Evolutionary conservation across 1,140 invertebrate species (phyloP), one percentile per base, ranked within the genome.

Genomic region (Drosophila carrolli): DNA sequence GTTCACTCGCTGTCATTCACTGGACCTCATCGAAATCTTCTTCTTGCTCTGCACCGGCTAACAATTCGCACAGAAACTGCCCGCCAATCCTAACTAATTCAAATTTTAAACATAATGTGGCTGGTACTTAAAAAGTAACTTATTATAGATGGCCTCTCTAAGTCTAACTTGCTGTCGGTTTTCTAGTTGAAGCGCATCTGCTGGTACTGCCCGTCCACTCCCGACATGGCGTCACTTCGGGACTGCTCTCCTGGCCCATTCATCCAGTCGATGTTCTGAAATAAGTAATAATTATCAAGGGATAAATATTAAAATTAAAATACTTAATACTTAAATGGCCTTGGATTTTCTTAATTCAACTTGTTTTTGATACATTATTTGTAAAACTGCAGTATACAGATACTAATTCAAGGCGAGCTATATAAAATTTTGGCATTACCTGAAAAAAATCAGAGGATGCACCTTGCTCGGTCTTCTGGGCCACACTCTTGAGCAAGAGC

Each of bases 1-100:
- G 27, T 48, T 43, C 41, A 23, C 27, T 50, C 11, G 23, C 48
- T 71, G 79, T 16, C 76, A 83, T 79, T 88, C 83, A 83, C 80
- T 27, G 13, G 11, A 8, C 16, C 10, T n/a, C 48, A 8, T 0
- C 41, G 7, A 9, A 14, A 13, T 51, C 57, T 73, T 62, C 75
- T 73, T 88, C 62, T 82, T 75, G 11, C 0, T 8, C n/a, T 44
- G 29, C 32, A 5, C 3, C 35, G 29, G 13, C 37, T 13, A 8
- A n/a, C 19, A 13, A 68, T 68, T 74, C 62, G 46, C 48, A 51
- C 53, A 27, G 35, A 40, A 23, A 7, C 4, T 32, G 9, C 23
- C 35, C 40, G 58, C 46, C 10, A 29, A 56, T 19, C 51, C 47
- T 40, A 35, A 35, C 50, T 40, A 5, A 32, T 47, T 55, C 44